phyloP scores from a whole-genome alignment of 2,888 invertebrate genomes.

The Chrysolina haemoptera region DNA sequence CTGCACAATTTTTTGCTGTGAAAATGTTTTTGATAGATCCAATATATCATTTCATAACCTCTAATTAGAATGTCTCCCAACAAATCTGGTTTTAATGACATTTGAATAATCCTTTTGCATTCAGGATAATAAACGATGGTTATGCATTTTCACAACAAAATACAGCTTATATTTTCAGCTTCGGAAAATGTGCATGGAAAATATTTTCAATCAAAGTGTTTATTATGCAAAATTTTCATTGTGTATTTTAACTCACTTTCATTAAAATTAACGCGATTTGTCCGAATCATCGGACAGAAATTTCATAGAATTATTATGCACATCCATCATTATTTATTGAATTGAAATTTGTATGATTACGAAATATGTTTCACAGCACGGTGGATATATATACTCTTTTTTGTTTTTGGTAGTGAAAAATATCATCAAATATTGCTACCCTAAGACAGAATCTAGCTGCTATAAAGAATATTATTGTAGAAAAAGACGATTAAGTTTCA shows the following conservation, averaged over 20 bases:
- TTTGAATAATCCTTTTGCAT: too few species aligned
- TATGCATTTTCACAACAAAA: constrained; percentile 55
- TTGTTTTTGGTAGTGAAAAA: too few species aligned
- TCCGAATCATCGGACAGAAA: constrained; percentile 31
- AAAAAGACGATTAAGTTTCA: too few species aligned
- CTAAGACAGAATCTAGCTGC: too few species aligned
- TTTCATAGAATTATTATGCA: constrained; percentile 13
- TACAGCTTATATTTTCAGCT: constrained; percentile 57
- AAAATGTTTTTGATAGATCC: constrained; percentile 25
- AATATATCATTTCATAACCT: neutral
- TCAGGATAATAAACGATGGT: neutral
- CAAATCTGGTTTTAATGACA: too few species aligned
- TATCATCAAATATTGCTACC: too few species aligned
- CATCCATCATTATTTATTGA: neutral
- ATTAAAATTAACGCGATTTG: constrained; percentile 28
- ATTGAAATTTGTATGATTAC: neutral
- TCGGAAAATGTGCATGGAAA: constrained; percentile 48
- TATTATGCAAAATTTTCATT: constrained; percentile 39
- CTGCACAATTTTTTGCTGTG: constrained; percentile 55
- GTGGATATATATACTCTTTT: too few species aligned
- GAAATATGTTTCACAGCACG: neutral
- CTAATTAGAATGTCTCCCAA: too few species aligned
- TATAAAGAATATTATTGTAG: too few species aligned
- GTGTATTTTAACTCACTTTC: constrained; percentile 28
- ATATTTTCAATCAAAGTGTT: constrained; percentile 45